Base-by-base conservation (phyloP, 2,797 vertebrate species). In the Cyclopterus lumpus region DNA sequence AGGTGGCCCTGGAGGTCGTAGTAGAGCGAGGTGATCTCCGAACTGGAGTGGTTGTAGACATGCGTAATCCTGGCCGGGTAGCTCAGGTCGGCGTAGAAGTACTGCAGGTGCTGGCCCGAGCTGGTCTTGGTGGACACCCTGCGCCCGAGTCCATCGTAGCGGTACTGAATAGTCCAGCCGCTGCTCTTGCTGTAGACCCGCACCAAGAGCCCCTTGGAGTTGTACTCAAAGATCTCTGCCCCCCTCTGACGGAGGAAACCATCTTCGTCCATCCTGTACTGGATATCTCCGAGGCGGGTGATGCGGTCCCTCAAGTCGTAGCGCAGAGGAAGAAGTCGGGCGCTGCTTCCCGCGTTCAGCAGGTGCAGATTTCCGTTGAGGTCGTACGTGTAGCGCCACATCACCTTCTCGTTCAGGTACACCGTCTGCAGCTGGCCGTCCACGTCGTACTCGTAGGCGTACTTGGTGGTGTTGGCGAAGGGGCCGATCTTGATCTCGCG, bases 351-450 rank as follows among this genome's bases (percentile, higher is more conserved):
- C 0, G 97, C 97, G 49, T 97, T 99, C 42, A 99, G 92, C 74
- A 99, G 82, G 70, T 99, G 97, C 67, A 99, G 95, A 82, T 99
- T 99, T 22, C 98, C 98, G 0, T 99, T 99, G 18, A 99, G 94
- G 90, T 99, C 98, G 0, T 99, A 99, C 42, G 97, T 99, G 71
- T 99, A 99, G 9, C 97, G 95, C 98, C 98, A 99, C 94, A 95
- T 97, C 71, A 97, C 96, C 82, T 99, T 99, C 36, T 99, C 97
- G 8, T 99, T 99, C 7, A 99, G 91, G 84, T 97, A 98, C 1
- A 99, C 98, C 0, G 97, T 97, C 87, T 98, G 97, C 30, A 99
- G 96, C 88, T 99, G 98, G 36, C 98, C 98, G 0, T 99, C 98
- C 4, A 97, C 97, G 0, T 99, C 98, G 0, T 99, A 99, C 57